Percentiles rank a stretch among this genome's conserved stretches.
Evolutionary conservation across 2,888 invertebrate species (phyloP).

Genomic region (Pachliopta kotzebuea): DNA sequence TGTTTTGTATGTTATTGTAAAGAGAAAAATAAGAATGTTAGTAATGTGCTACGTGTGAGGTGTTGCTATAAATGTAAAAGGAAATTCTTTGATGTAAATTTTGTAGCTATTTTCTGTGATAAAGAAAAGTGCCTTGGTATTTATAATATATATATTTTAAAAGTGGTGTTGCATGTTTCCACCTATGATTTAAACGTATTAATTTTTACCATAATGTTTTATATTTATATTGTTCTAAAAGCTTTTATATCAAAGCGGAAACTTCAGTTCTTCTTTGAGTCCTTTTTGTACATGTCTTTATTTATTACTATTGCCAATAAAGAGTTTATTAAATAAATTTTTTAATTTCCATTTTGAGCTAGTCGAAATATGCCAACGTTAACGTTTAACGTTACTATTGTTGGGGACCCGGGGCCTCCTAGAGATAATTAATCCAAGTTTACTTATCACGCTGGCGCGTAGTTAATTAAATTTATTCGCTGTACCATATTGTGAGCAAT

Average conservation of each 20-base stretch:
- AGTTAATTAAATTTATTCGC: no score
- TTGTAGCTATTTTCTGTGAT: conserved; percentile 69
- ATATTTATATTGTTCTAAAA: conserved; percentile 22
- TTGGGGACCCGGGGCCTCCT: no score
- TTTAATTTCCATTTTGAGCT: neutral
- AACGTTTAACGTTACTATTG: no score
- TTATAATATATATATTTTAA: neutral
- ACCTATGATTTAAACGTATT: neutral
- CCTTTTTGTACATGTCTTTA: conserved; percentile 14
- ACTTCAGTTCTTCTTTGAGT: conserved; percentile 22
- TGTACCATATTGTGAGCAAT: no score
- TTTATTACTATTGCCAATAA: conserved; percentile 37
- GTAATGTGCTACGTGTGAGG: conserved; percentile 21
- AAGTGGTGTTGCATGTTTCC: neutral
- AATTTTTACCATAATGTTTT: conserved; percentile 23
- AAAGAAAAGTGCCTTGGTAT: conserved; percentile 69
- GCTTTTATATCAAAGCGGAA: conserved; percentile 1
- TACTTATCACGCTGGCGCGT: no score
- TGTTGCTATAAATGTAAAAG: conserved; percentile 8
- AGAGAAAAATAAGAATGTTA: conserved; percentile 10
- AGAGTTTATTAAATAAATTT: conserved; percentile 15
- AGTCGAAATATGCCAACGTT: no score
- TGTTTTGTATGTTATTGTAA: conserved; percentile 6
- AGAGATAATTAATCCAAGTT: no score
- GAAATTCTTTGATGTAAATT: conserved; percentile 30